Evolutionary conservation across 2,797 vertebrate species (phyloP), one percentile per base, ranked within the genome.

Genomic region (Amblyopsis hoosieri): DNA sequence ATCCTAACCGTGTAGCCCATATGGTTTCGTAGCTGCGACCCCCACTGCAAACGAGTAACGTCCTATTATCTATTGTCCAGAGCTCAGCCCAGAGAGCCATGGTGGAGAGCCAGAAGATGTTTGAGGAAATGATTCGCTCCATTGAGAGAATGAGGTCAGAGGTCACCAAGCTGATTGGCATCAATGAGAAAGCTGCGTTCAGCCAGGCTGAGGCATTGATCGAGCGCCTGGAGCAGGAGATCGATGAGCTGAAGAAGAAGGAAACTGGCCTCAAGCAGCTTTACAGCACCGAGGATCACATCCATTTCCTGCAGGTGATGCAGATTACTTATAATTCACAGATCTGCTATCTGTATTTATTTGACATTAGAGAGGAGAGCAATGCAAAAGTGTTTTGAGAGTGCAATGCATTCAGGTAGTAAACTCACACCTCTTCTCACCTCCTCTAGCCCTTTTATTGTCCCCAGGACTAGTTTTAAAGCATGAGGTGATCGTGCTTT

Each of bases 221-320:
- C 78, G 93, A 94, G 76, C 90, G 95, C 0, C 85, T 95, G 79
- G 93, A 94, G 54, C 92, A 93, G 55, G 94, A 95, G 86, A 95
- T 95, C 0, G 91, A 91, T 0, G 93, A 94, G 47, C 87, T 96
- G 67, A 93, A 92, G 74, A 94, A 92, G 47, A 89, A 92, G 69
- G 94, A 92, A 64, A 10, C 84, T 0, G 87, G 86, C 62, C 80
- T 92, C 14, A 92, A 90, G 69, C 86, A 89, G 51, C 89, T 94
- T 29, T 88, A 94, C 66, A 85, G 91, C 82, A 94, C 92, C 0
- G 88, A 85, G n/a, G 91, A 89, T 47, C 89, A 94, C 69, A 90
- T 94, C 79, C 91, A 94, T 46, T 94, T 95, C 67, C 54, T 93
- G 60, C 89, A 94, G 92, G 93, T 75, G 73, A 68, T 50, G 47